These are phyloP conservation scores for Aotus griseimembra DNA, from an alignment of 2,797 vertebrate genomes.

Conservation along the genomic window DNA sequence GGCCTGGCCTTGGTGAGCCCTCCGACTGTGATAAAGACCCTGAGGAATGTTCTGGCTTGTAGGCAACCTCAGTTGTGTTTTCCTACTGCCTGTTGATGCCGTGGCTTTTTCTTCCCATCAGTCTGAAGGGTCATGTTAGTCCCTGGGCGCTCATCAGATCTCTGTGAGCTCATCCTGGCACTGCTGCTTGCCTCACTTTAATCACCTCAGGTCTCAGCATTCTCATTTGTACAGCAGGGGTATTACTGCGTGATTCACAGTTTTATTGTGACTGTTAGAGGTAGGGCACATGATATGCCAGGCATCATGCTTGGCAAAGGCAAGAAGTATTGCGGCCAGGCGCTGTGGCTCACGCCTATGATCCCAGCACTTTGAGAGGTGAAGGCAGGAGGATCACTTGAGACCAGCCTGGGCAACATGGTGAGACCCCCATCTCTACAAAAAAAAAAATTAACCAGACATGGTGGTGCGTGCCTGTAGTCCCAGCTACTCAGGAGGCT, in stretches of 20 bases:
- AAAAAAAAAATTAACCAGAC: too few relatives aligned
- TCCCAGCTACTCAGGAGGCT: not conserved
- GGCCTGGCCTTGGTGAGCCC: not conserved
- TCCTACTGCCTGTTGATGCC: not conserved
- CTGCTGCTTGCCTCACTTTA: not conserved
- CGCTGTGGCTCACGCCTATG: too few relatives aligned
- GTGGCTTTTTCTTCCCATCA: not conserved
- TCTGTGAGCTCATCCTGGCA: not conserved
- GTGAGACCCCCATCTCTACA: too few relatives aligned
- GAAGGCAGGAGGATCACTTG: too few relatives aligned
- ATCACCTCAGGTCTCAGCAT: not conserved
- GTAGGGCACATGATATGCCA: not conserved
- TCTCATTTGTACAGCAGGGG: not conserved
- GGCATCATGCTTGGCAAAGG: not conserved
- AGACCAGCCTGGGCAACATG: too few relatives aligned
- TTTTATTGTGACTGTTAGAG: not conserved
- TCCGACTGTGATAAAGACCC: not conserved
- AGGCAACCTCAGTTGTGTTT: not conserved
- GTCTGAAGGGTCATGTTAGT: not conserved
- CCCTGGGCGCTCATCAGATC: not conserved
- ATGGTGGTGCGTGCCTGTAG: not conserved
- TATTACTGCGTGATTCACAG: not conserved
- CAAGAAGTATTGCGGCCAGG: too few relatives aligned
- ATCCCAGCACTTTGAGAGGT: too few relatives aligned
- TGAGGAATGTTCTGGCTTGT: constrained; percentile 30